These are phyloP conservation scores for Poecilus cupreus DNA, from an alignment of 2,888 invertebrate genomes.

Conservation along the genomic window DNA sequence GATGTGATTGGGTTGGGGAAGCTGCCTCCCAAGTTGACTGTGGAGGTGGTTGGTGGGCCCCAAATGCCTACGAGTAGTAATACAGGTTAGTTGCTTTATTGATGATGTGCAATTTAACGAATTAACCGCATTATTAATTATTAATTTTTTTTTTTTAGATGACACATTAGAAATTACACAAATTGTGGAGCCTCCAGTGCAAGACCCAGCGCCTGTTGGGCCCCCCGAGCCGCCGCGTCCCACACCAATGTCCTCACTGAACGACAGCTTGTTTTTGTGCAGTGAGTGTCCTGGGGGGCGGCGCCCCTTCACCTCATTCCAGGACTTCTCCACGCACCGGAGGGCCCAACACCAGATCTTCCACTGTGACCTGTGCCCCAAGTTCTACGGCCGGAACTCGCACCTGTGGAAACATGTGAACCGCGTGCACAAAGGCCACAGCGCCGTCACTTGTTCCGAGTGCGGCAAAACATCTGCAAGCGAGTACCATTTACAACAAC, in stretches of 20 bases:
- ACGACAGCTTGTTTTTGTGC: conserved; percentile 63
- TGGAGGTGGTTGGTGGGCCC: neutral
- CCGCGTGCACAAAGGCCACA: conserved; percentile 75
- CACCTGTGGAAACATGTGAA: conserved; percentile 80
- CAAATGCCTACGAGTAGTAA: neutral
- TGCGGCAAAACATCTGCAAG: conserved; percentile 78
- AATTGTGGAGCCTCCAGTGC: neutral
- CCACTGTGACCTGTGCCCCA: conserved; percentile 78
- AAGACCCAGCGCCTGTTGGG: neutral
- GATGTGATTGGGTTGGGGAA: conserved; percentile 63
- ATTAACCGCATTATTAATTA: neutral
- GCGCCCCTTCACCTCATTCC: conserved; percentile 71
- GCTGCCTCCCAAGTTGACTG: neutral
- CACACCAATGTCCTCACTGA: neutral
- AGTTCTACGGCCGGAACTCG: conserved; percentile 77
- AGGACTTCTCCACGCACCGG: conserved; percentile 75
- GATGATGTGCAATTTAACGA: no score
- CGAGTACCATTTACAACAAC: conserved; percentile 76
- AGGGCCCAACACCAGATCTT: conserved; percentile 75
- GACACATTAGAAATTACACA: neutral
- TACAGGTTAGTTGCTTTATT: no score
- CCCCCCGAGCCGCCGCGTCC: neutral
- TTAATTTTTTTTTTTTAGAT: neutral
- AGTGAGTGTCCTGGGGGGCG: conserved; percentile 67
- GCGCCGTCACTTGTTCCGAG: conserved; percentile 76